Base-by-base conservation (phyloP, 2,888 invertebrate species). In the Meteorus colon region DNA sequence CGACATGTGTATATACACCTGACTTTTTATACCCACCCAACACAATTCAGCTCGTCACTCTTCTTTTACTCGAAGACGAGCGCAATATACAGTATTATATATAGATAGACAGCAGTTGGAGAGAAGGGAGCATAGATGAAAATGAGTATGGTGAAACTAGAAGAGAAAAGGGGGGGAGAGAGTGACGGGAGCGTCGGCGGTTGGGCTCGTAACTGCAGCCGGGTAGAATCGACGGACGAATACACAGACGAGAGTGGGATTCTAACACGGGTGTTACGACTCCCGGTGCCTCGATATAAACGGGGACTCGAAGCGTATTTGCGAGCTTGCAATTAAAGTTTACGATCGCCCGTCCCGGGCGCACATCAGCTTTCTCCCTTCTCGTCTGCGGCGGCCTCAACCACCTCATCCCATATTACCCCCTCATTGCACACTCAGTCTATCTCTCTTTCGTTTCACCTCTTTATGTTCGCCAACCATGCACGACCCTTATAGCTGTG, bases 281-380 rank as follows among this genome's bases (percentile, higher is more conserved):
- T 79, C 77, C 76, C 77, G 77, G 77, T 77, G 78, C 80, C 79
- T 79, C 80, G 80, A 82, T 82, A 84, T 81, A 83, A 86, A 85
- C 84, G 86, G 84, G 84, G 79, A 78, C 82, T 82, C 82, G 79
- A 82, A 80, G 79, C 79, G 79, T 79, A 81, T 81, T 81, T 79
- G 81, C 80, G 80, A 80, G 78, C 80, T 78, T 84, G 87, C 88
- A 88, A 88, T 88, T 88, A 88, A 88, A 86, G 86, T 88, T 88
- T 88, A 88, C 84, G 87, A 83, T 79, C 83, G 73, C 68, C 70
- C 75, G 75, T 75, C 76, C 74, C 70, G 67, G 75, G 76, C 69
- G 67, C 75, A 75, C 72, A 55, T 19, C 19, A 55, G 55, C 8
- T 19, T 10, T 8, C 63, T 62, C 71, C 59, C 73, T 67, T 67